Evolutionary conservation across 1,140 invertebrate genomes (phyloP).

Genomic region (Drosophila malerkotliana): DNA sequence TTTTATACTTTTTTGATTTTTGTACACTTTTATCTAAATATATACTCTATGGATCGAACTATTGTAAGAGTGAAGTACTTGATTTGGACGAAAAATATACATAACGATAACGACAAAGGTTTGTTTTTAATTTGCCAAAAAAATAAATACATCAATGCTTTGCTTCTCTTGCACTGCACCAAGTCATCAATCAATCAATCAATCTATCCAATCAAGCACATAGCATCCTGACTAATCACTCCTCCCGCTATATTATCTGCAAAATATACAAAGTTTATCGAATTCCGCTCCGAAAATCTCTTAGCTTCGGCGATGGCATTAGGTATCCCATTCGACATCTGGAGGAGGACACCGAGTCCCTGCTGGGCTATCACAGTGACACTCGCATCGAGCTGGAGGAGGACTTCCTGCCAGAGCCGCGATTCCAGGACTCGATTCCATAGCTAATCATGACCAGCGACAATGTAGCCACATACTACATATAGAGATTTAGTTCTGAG

Average conservation of each 20-base stretch:
- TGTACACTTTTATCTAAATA: slow-evolving; percentile 28
- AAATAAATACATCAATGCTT: slow-evolving; percentile 14
- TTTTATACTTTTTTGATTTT: slow-evolving; percentile 44
- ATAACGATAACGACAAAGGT: slow-evolving; percentile 25
- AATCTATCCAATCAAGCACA: slow-evolving; percentile 11
- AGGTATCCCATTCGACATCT: slow-evolving; percentile 91
- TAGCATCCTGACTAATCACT: slow-evolving; percentile 22
- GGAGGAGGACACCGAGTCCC: slow-evolving; percentile 92
- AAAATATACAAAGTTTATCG: neutral
- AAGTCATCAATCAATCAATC: slow-evolving; percentile 22
- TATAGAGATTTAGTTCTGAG: slow-evolving; percentile 47
- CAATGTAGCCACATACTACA: slow-evolving; percentile 81
- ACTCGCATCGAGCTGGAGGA: slow-evolving; percentile 85
- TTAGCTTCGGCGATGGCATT: slow-evolving; percentile 93
- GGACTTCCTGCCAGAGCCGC: slow-evolving; percentile 73
- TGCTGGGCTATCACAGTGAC: slow-evolving; percentile 86
- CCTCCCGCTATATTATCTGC: neutral
- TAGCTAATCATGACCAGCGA: slow-evolving; percentile 81
- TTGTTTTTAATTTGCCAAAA: slow-evolving; percentile 75
- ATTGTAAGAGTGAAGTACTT: slow-evolving; percentile 14
- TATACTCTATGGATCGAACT: slow-evolving; percentile 19
- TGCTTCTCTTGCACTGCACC: slow-evolving; percentile 40
- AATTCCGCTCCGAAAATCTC: slow-evolving; percentile 57
- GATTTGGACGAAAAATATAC: slow-evolving; percentile 23
- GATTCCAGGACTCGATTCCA: slow-evolving; percentile 76